These are phyloP conservation scores for Ectobius pallidus DNA, from an alignment of 2,888 invertebrate genomes.

Conservation along the genomic window DNA sequence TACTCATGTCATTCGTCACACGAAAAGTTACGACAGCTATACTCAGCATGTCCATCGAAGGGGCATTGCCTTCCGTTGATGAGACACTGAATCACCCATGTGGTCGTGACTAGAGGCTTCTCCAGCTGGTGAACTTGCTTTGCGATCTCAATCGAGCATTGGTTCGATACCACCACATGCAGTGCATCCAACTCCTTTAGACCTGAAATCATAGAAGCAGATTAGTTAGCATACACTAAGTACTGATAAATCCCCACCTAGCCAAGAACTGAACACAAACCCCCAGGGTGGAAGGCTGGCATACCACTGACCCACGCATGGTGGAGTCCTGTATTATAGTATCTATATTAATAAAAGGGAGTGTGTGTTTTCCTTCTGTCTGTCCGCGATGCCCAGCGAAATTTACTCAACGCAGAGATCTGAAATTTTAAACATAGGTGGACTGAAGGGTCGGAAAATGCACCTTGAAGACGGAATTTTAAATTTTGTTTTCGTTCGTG, in stretches of 20 bases:
- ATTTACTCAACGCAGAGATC: too few relatives aligned
- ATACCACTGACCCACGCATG: background rate
- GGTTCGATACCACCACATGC: conserved; percentile 65
- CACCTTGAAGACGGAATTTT: background rate
- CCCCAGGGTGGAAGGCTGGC: background rate
- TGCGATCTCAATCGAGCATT: conserved; percentile 63
- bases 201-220: background rate
- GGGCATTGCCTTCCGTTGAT: conserved; percentile 60
- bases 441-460: too few relatives aligned
- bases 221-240: background rate
- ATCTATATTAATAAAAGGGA: too few relatives aligned
- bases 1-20: too few relatives aligned
- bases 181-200: conserved; percentile 38
- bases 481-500: too few relatives aligned
- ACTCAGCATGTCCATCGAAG: background rate
- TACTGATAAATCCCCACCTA: background rate
- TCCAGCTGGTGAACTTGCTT: conserved; percentile 61
- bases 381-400: too few relatives aligned
- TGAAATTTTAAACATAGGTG: too few relatives aligned
- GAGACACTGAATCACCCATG: conserved; percentile 72
- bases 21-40: too few relatives aligned
- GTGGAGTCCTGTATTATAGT: background rate
- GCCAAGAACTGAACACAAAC: background rate
- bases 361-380: too few relatives aligned
- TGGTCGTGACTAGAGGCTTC: conserved; percentile 69